Evolutionary conservation across 2,888 invertebrate genomes (phyloP).

Genomic region (Coelinius sp.): DNA sequence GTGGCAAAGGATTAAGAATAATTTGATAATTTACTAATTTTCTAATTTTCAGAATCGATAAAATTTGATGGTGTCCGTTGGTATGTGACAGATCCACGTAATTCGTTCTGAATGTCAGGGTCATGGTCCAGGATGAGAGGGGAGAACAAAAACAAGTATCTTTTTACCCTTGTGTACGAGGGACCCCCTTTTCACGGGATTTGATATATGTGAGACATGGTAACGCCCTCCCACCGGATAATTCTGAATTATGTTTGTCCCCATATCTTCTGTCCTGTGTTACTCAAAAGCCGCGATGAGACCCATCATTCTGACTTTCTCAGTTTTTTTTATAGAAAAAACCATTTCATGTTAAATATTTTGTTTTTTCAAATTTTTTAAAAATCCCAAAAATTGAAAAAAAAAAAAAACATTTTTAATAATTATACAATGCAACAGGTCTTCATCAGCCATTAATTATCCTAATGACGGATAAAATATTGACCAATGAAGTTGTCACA

Average conservation of each 20-base stretch:
- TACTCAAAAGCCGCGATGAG: slow-evolving; percentile 39
- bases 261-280: slow-evolving; percentile 53
- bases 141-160: neutral
- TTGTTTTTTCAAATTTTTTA: neutral
- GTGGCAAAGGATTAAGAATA: slow-evolving; percentile 5
- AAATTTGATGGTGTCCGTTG: neutral
- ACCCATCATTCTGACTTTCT: slow-evolving; percentile 5
- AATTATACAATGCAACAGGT: neutral
- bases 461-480: neutral
- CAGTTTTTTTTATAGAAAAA: neutral
- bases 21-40: neutral
- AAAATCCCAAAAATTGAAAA: neutral
- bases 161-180: slow-evolving; percentile 38
- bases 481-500: neutral
- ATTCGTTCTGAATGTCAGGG: slow-evolving; percentile 29
- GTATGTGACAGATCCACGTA: slow-evolving; percentile 1
- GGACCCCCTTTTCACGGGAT: slow-evolving; percentile 50
- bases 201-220: slow-evolving; percentile 63
- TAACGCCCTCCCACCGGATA: slow-evolving; percentile 61
- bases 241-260: slow-evolving; percentile 69
- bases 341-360: neutral
- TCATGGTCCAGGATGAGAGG: slow-evolving; percentile 1
- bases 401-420: neutral
- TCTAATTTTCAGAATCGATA: neutral
- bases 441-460: neutral